Evolutionary conservation across 1,140 invertebrate genomes (phyloP).

Genomic region (Antheraea pernyi): DNA sequence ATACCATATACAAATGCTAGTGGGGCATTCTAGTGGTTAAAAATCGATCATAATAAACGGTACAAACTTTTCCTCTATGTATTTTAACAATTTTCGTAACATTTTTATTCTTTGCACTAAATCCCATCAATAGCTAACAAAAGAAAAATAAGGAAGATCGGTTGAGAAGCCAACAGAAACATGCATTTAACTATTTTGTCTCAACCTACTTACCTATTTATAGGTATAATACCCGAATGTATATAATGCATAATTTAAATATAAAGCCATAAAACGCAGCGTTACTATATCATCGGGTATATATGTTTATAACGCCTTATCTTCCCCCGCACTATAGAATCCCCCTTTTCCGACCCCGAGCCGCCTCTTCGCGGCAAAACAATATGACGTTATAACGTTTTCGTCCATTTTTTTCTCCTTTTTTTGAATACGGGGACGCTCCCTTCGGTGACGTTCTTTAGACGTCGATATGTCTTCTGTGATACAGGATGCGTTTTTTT

Average conservation of each 20-base stretch:
- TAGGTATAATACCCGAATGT: too few relatives aligned
- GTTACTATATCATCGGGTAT: constrained; percentile 26
- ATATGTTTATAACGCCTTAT: constrained; percentile 57
- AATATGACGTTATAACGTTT: constrained; percentile 78
- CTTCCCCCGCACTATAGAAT: constrained; percentile 59
- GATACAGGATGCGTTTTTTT: constrained; percentile 36
- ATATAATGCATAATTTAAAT: constrained; percentile 19
- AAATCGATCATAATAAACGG: too few relatives aligned
- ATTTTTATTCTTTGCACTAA: too few relatives aligned
- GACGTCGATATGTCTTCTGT: constrained; percentile 48
- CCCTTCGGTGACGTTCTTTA: constrained; percentile 60
- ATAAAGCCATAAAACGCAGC: constrained; percentile 51
- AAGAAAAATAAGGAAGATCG: too few relatives aligned
- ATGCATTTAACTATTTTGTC: too few relatives aligned
- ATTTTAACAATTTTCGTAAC: too few relatives aligned
- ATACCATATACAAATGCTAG: too few relatives aligned
- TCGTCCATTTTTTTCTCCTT: constrained; percentile 67
- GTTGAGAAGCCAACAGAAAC: too few relatives aligned
- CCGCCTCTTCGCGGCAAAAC: constrained; percentile 62
- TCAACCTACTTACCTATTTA: too few relatives aligned
- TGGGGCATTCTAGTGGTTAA: too few relatives aligned
- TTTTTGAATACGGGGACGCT: constrained; percentile 70
- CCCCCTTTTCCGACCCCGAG: constrained; percentile 32
- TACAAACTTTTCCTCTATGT: too few relatives aligned
- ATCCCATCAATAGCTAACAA: too few relatives aligned